phyloP scores from a whole-genome alignment of 1,140 invertebrate species.

The Ips nitidus region DNA sequence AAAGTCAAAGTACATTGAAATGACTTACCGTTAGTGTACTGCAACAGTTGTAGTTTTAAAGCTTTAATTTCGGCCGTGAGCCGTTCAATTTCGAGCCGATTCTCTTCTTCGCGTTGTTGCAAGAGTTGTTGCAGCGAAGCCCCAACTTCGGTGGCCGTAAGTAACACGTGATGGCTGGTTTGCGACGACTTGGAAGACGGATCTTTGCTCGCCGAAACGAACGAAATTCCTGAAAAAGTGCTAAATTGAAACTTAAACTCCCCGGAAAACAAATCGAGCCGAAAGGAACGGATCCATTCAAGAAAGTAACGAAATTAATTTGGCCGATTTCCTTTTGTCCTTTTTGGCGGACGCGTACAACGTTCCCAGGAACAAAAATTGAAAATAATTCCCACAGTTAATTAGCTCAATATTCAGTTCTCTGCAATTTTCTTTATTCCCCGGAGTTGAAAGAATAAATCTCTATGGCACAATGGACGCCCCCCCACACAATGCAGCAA shows the following conservation, averaged over 20 bases:
- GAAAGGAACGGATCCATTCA: constrained; percentile 6
- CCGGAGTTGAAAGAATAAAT: too few relatives aligned
- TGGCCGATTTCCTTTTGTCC: constrained; percentile 9
- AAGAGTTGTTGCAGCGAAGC: constrained; percentile 55
- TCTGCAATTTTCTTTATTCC: too few relatives aligned
- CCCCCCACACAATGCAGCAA: too few relatives aligned
- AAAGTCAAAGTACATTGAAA: not conserved
- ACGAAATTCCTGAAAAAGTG: constrained; percentile 22
- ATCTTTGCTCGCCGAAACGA: constrained; percentile 20
- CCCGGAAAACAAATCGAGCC: not conserved
- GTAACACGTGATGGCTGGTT: constrained; percentile 7
- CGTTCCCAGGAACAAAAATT: constrained; percentile 2
- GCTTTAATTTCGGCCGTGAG: constrained; percentile 62
- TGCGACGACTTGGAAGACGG: constrained; percentile 25
- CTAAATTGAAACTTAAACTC: constrained; percentile 9
- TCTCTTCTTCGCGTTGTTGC: constrained; percentile 61
- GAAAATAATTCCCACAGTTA: constrained; percentile 11
- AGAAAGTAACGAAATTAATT: constrained; percentile 24
- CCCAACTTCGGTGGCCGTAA: constrained; percentile 34
- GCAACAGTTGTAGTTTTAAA: constrained; percentile 61
- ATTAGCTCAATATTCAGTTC: constrained; percentile 5
- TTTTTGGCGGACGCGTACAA: constrained; percentile 9
- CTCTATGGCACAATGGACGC: too few relatives aligned
- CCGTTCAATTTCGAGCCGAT: constrained; percentile 59
- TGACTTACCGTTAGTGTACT: constrained; percentile 54